A percentile compares a stretch with the other conserved stretches of the same genome.
These are phyloP conservation scores for Pipistrellus nathusii DNA, from an alignment of 2,797 vertebrate species.

Conservation along the genomic window DNA sequence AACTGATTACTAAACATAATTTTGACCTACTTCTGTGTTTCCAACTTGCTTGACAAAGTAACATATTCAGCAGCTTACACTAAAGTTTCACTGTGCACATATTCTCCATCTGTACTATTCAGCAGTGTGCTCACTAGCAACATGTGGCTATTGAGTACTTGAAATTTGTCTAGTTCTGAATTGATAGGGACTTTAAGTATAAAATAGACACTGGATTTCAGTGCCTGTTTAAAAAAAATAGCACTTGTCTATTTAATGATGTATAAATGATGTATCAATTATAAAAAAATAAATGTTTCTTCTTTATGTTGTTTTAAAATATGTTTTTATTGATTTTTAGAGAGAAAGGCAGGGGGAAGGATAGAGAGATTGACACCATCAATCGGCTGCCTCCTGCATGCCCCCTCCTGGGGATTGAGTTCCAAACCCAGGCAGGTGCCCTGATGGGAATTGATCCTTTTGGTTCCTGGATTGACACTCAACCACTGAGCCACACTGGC, in stretches of 20 bases:
- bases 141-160: neutral
- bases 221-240: neutral
- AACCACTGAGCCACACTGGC: too few species aligned
- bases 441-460: too few species aligned
- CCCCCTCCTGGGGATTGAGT: too few species aligned
- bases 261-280: neutral
- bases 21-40: constrained; percentile 37
- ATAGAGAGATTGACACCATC: too few species aligned
- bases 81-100: neutral
- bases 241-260: neutral
- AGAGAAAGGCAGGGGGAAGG: too few species aligned
- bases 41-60: neutral
- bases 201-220: neutral
- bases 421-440: too few species aligned
- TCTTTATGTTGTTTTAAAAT: neutral
- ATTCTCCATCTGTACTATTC: accelerated
- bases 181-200: neutral
- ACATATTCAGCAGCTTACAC: neutral
- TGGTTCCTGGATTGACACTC: too few species aligned
- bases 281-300: too few species aligned
- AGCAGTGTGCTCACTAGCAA: neutral
- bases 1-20: neutral
- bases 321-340: too few species aligned
- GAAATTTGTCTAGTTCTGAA: neutral
- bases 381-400: too few species aligned